These are phyloP conservation scores for Nemotelus nigrinus DNA, from an alignment of 2,888 invertebrate genomes.

Conservation along the genomic window DNA sequence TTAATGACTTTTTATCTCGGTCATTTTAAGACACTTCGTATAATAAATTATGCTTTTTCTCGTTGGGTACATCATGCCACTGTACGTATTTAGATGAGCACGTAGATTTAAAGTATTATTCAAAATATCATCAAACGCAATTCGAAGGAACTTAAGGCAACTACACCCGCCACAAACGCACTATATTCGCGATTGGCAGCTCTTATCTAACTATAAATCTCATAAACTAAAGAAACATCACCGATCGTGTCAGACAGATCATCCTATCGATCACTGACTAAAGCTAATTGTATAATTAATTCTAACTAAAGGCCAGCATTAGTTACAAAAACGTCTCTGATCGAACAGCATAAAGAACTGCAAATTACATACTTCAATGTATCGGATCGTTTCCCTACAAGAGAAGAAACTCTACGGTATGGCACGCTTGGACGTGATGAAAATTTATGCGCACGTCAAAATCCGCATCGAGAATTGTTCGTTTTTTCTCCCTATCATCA, in stretches of 20 bases:
- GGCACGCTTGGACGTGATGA: conserved; percentile 47
- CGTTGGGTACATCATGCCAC: no score
- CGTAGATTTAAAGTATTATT: no score
- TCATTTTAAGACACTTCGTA: no score
- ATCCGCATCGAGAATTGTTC: conserved; percentile 26
- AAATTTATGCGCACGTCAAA: conserved; percentile 49
- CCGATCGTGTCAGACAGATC: conserved; percentile 33
- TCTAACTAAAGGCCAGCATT: conserved; percentile 38
- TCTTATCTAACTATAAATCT: no score
- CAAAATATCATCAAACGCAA: no score
- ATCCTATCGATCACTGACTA: conserved; percentile 48
- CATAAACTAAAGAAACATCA: no score
- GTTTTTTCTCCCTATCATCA: not conserved
- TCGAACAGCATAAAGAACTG: not conserved
- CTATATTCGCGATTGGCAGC: no score
- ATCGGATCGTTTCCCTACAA: not conserved
- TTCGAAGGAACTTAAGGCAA: no score
- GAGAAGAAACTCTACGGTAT: conserved; percentile 29
- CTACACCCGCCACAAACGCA: no score
- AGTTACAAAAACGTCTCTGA: conserved; percentile 18
- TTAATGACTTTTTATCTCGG: no score
- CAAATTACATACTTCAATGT: conserved; percentile 8
- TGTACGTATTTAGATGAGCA: no score
- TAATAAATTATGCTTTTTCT: no score
- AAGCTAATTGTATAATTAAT: conserved; percentile 50